Conservation (phyloP, 2,888 invertebrate genomes). For the Cordilura impudica region DNA sequence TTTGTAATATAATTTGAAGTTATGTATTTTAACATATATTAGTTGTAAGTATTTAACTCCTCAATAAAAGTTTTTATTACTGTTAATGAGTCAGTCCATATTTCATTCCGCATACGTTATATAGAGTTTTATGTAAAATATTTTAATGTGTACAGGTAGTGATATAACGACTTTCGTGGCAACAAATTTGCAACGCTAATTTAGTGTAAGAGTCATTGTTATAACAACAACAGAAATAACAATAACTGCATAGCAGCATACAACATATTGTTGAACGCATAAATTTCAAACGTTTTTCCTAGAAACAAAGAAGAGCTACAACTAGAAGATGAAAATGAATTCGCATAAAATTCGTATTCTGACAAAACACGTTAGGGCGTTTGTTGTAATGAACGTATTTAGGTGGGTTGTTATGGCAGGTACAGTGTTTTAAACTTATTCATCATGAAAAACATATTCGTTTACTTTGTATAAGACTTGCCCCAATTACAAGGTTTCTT, state of each 20-base stretch:
- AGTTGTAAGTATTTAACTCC: too few relatives aligned
- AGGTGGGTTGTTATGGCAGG: neutral
- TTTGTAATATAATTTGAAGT: too few relatives aligned
- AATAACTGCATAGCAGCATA: slow-evolving; percentile 22
- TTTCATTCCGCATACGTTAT: too few relatives aligned
- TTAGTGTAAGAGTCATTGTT: slow-evolving; percentile 68
- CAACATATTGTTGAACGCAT: slow-evolving; percentile 51
- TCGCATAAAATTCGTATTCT: slow-evolving; percentile 29
- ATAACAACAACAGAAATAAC: slow-evolving; percentile 13
- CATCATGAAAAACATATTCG: too few relatives aligned
- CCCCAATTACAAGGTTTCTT: too few relatives aligned
- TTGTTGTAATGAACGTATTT: slow-evolving; percentile 3
- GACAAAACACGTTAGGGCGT: slow-evolving; percentile 34
- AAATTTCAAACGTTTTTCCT: slow-evolving; percentile 49
- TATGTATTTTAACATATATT: too few relatives aligned
- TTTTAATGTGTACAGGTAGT: slow-evolving; percentile 58
- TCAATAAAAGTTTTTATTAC: too few relatives aligned
- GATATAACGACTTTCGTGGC: slow-evolving; percentile 66
- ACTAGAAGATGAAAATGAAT: slow-evolving; percentile 46
- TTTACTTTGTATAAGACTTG: too few relatives aligned
- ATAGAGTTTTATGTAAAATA: slow-evolving; percentile 41
- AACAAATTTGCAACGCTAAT: slow-evolving; percentile 75
- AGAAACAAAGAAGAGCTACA: slow-evolving; percentile 31
- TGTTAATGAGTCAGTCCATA: too few relatives aligned
- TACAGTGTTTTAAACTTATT: too few relatives aligned